Evolutionary conservation across 2,113 vertebrate species (phyloP).

Genomic region (Xenopus laevis): DNA sequence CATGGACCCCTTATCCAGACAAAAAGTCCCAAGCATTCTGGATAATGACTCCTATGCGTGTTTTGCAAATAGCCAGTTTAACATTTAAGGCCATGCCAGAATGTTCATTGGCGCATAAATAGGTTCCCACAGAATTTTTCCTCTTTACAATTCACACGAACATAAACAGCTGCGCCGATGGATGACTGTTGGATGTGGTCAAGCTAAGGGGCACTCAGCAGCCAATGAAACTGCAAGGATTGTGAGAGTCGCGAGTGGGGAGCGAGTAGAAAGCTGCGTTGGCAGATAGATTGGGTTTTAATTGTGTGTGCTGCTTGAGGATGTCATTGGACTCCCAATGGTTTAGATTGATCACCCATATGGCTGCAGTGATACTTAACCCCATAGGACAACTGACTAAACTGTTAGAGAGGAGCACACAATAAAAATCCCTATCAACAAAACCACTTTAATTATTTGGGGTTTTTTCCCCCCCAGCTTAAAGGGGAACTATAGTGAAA

Average conservation of each 20-base stretch:
- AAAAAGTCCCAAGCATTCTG: too few species aligned
- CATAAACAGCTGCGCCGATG: too few species aligned
- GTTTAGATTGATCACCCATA: conserved; percentile 41
- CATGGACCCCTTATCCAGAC: too few species aligned
- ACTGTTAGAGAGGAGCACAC: neutral
- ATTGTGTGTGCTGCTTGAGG: conserved; percentile 26
- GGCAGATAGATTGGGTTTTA: conserved; percentile 36
- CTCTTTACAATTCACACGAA: too few species aligned
- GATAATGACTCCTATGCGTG: too few species aligned
- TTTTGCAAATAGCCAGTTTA: too few species aligned
- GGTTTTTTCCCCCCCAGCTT: neutral
- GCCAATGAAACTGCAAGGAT: conserved; percentile 13
- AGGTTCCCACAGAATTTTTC: too few species aligned
- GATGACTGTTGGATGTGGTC: too few species aligned
- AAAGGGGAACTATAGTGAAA: too few species aligned
- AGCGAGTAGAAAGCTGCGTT: conserved; percentile 18
- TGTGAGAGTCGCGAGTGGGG: conserved; percentile 1
- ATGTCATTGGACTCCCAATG: conserved; percentile 25
- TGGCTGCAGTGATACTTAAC: conserved; percentile 33
- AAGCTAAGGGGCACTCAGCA: neutral
- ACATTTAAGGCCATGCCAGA: too few species aligned
- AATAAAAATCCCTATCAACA: neutral
- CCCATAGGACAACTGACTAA: conserved; percentile 14
- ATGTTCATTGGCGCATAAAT: too few species aligned
- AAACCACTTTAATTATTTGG: neutral